Evolutionary conservation across 2,888 invertebrate genomes (phyloP), one percentile per base, ranked within the genome.

Genomic region (Pandemis heparana): DNA sequence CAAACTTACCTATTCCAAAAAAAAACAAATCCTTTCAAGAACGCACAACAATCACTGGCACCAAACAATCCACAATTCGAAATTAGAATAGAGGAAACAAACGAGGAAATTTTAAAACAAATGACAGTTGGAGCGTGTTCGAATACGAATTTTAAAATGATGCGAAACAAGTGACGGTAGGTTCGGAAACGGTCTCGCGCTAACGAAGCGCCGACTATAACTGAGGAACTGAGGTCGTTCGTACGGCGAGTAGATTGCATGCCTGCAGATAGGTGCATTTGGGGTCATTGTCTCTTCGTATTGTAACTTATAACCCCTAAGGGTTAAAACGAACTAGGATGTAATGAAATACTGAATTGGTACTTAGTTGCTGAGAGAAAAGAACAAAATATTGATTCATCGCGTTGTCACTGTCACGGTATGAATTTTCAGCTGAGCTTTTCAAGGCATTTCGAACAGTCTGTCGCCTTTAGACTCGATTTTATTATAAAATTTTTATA

Each of bases 171-270:
- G 32, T 38, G 51, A 51, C 51, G 65, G 65, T 62, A 38, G 63
- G 14, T 18, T 62, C 18, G 14, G 63, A 7, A 48, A 48, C 68
- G 73, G 78, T 87, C 87, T 80, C 85, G 82, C 89, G 83, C 80
- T 80, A 82, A 56, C 88, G 83, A 82, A 85, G 87, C 85, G 87
- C 88, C 81, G 83, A 81, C 84, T 83, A 81, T 80, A 74, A 92
- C 92, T 92, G 88, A 82, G 79, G 79, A 66, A 72, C 67, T 70
- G 66, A 70, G 70, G 75, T 77, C 76, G 59, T 63, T 77, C 76
- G 59, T 63, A 64, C 63, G 63, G 61, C 77, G 75, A 70, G 75
- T 67, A 75, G 77, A 77, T 75, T 71, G 75, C 64, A 69, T 68
- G 66, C 62, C 69, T 76, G 61, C 75, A 69, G 61, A 75, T 71